Conservation (phyloP, 2,888 invertebrate species). For the Diarsia rubi region DNA sequence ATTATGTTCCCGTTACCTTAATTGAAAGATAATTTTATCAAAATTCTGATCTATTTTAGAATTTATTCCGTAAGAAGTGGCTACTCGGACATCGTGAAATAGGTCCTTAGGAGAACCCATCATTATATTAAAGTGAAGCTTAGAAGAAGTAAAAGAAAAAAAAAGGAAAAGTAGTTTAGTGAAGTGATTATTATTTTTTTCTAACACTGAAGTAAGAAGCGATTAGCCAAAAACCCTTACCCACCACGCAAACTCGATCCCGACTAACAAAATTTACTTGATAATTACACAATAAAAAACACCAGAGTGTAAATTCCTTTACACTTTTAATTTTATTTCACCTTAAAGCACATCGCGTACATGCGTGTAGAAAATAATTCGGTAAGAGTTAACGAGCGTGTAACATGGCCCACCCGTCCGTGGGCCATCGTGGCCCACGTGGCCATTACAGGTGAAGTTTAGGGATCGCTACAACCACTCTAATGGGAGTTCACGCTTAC, state of each 20-base stretch:
- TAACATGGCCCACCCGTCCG: constrained; percentile 56
- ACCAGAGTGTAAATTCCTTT: not conserved
- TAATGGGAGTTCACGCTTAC: constrained; percentile 84
- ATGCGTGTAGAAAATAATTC: constrained; percentile 61
- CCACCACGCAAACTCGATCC: not conserved
- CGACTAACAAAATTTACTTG: not conserved
- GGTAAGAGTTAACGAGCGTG: constrained; percentile 68
- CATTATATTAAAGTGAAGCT: too few species aligned
- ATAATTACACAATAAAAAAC: constrained; percentile 27
- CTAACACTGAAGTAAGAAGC: not conserved
- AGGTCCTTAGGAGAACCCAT: too few species aligned
- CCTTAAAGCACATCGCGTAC: constrained; percentile 29
- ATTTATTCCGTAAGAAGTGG: too few species aligned
- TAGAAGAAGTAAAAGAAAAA: too few species aligned
- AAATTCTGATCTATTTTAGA: too few species aligned
- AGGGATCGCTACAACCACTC: constrained; percentile 72
- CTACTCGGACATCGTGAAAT: too few species aligned
- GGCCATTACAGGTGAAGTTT: constrained; percentile 78
- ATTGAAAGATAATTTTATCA: too few species aligned
- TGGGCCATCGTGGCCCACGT: constrained; percentile 21
- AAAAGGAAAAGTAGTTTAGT: too few species aligned
- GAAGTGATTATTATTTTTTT: too few species aligned
- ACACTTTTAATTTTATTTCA: constrained; percentile 15
- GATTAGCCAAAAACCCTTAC: not conserved
- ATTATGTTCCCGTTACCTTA: too few species aligned